Evolutionary conservation across 2,797 vertebrate species (phyloP).

Genomic region (Syndactyla subalaris): DNA sequence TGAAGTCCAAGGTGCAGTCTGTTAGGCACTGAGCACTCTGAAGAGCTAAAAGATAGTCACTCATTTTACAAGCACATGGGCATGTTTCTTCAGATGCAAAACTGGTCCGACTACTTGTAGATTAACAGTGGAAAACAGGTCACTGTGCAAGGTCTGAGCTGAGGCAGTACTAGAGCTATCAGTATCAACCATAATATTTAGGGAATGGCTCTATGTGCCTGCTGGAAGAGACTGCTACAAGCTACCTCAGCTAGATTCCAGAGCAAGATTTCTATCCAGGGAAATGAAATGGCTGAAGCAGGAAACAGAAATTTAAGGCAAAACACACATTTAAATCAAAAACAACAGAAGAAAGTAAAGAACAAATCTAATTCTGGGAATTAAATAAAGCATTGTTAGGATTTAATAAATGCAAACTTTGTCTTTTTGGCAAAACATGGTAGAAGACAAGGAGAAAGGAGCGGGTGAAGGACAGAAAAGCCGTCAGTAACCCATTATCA

Average conservation of each 20-base stretch:
- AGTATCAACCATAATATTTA: rapidly evolving
- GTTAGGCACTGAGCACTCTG: background rate
- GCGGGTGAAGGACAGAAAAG: background rate
- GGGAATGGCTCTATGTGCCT: background rate
- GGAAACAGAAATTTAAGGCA: background rate
- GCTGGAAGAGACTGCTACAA: background rate
- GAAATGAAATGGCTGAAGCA: background rate
- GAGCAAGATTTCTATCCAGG: background rate
- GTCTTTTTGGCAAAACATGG: background rate
- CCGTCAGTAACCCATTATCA: background rate
- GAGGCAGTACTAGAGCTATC: background rate
- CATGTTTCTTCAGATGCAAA: background rate
- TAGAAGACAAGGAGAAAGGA: background rate
- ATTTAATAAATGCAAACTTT: background rate
- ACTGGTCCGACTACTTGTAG: background rate
- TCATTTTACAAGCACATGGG: background rate
- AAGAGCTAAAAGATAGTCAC: background rate
- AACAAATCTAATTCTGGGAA: background rate
- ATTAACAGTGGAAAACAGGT: background rate
- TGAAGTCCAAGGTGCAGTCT: background rate
- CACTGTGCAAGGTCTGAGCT: background rate
- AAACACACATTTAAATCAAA: background rate
- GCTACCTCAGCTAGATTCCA: background rate
- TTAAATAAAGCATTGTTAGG: background rate
- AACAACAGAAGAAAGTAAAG: background rate